Percentiles rank a stretch among this genome's conserved stretches.
Evolutionary conservation across 2,888 invertebrate species (phyloP).

Genomic region (Lithophane socia): DNA sequence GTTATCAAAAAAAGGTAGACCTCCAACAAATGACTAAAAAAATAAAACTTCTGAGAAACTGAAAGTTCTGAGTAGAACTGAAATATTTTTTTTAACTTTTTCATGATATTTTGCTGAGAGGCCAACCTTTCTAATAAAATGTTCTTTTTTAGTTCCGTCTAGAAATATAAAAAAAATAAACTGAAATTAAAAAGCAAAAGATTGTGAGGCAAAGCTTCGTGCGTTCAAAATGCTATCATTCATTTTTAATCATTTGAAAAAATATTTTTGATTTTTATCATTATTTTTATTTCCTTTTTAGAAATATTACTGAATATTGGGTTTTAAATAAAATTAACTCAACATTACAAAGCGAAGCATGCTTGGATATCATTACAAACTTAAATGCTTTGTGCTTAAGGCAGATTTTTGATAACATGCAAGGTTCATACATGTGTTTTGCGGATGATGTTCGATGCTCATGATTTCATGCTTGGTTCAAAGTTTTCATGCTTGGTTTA

Average conservation of each 20-base stretch:
- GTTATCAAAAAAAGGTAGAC: not conserved
- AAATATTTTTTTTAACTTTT: not conserved
- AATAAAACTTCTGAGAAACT: not conserved
- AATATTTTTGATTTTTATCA: not conserved
- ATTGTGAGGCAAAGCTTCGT: constrained; percentile 28
- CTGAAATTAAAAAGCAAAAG: constrained; percentile 18
- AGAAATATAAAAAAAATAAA: not conserved
- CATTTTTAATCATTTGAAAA: too few species aligned
- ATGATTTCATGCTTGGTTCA: constrained; percentile 63
- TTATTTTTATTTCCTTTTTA: not conserved
- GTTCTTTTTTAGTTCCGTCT: not conserved
- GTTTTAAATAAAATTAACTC: not conserved
- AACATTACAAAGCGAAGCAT: constrained; percentile 34
- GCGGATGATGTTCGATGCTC: constrained; percentile 56
- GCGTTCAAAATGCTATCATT: not conserved
- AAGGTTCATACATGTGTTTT: constrained; percentile 59
- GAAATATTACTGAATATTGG: not conserved
- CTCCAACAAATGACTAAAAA: not conserved
- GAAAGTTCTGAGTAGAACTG: not conserved
- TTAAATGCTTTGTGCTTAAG: constrained; percentile 2
- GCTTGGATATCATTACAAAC: constrained; percentile 39
- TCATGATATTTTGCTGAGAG: not conserved
- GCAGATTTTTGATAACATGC: constrained; percentile 44
- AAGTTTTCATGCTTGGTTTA: constrained; percentile 62
- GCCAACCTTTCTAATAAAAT: not conserved